Evolutionary conservation across 2,797 vertebrate genomes (phyloP).

Genomic region (Enteromius anoplus): DNA sequence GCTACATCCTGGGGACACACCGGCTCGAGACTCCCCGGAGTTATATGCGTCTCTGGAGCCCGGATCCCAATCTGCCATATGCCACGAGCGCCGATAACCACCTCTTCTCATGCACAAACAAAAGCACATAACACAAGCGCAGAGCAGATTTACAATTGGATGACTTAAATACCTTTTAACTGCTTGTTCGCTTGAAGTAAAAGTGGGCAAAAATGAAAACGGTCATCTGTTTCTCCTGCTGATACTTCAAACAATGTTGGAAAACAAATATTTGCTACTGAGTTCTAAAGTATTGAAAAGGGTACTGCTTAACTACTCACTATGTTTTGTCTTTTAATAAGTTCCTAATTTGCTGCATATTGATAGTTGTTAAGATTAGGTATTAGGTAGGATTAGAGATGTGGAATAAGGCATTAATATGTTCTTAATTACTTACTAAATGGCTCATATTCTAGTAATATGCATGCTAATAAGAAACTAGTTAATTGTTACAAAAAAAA

Average conservation of each 20-base stretch:
- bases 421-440: too few relatives aligned
- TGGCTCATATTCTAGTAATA: too few relatives aligned
- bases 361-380: too few relatives aligned
- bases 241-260: not conserved
- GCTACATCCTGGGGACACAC: slow-evolving; percentile 46
- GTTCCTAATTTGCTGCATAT: too few relatives aligned
- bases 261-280: not conserved
- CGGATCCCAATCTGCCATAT: slow-evolving; percentile 30
- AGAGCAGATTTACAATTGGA: not conserved
- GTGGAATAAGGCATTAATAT: too few relatives aligned
- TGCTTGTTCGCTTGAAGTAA: not conserved
- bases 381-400: too few relatives aligned
- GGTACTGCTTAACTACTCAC: too few relatives aligned
- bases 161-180: not conserved
- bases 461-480: too few relatives aligned
- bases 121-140: not conserved
- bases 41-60: slow-evolving; percentile 45
- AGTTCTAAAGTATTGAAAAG: not conserved
- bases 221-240: not conserved
- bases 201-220: not conserved
- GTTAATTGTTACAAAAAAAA: too few relatives aligned
- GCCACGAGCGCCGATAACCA: slow-evolving; percentile 19
- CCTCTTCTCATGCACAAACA: slow-evolving; percentile 10
- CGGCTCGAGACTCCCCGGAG: slow-evolving; percentile 35
- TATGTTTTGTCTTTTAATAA: too few relatives aligned